Evolutionary conservation across 2,888 invertebrate genomes (phyloP), one percentile per base, ranked within the genome.

Genomic region (Taphrorychus bicolor): DNA sequence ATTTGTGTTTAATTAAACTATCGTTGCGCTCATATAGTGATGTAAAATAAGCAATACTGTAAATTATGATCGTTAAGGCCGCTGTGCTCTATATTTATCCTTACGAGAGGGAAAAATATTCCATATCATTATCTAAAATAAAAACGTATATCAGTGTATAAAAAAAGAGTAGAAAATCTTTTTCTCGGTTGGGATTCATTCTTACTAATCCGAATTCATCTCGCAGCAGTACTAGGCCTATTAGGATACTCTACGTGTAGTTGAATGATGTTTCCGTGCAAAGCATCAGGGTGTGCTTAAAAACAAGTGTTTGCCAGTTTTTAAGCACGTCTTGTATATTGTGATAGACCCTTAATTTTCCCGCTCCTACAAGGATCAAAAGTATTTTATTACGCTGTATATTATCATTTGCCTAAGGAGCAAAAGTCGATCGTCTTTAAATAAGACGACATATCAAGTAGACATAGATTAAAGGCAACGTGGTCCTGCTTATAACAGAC

Each of bases 41-140:
- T 80, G 79, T 78, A 69, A 80, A 80, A 79, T 79, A 81, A 82
- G 82, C 81, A 82, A 82, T 82, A 81, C 66, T 81, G 80, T 81
- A 81, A 80, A 79, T 79, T 78, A 77, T 79, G 79, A 78, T 78
- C 78, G 80, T 80, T 79, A 76, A 77, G n/a, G 76, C 76, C 76
- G 76, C 73, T 74, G 76, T 76, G 78, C 78, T 80, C 79, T 76
- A 79, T 79, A 79, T 78, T 79, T 76, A 79, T 78, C 78, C 80
- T 80, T 78, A 80, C 77, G 76, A 78, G 74, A 77, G 79, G 51
- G 53, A 65, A 70, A n/a, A 78, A 79, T 77, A 80, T 81, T 81
- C 81, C 82, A 82, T 82, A 82, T 82, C 82, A 82, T 79, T 82
- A 81, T 79, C 77, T 78, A 79, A n/a, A 76, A 72, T 74, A 75